Base-by-base conservation (phyloP, 1,140 invertebrate species). In the Atta colombica region DNA sequence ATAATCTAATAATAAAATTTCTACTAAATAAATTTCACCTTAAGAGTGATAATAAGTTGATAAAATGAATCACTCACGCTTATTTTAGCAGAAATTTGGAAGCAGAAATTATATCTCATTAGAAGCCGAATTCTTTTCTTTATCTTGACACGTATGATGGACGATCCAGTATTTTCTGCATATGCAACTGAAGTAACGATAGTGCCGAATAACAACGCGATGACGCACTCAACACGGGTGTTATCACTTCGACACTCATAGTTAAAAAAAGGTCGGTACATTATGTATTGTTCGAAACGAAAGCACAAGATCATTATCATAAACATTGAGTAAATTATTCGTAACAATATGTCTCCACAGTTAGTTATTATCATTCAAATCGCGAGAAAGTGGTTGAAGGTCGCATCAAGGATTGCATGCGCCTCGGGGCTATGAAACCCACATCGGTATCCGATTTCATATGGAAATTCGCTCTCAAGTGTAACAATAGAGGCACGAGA, bases 331-430 rank as follows among this genome's bases (percentile, higher is more conserved):
- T 49, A 49, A 28, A 49, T 77, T 60, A 65, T 65, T 75, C 18
- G 31, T 16, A 39, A 39, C 18, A 35, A 39, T 45, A 16, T 6
- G n/a, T 21, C 39, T 35, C 39, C 35, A 16, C 0, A 21, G 31
- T 35, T 45, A 39, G 18, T 49, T 35, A 77, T 77, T 77, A 77
- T 77, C 21, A 63, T 2, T 63, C 39, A 16, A 21, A 77, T 77
- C 16, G 35, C 39, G 25, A 77, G 21, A 61, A 68, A 12, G 14
- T 82, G 35, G 3, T 4, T 25, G 69, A 85, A 86, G 82, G 71
- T 39, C 45, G 16, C 31, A 51, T 25, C 81, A 87, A 87, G 82
- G 81, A 61, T 87, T 53, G 49, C 14, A 25, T 16, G 49, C 12
- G 82, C 45, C 45, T 69, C 45, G 65, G 18, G 53, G 51, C 74